Evolutionary conservation across 2,888 invertebrate genomes (phyloP), one percentile per base, ranked within the genome.

Genomic region (Lasiommata megera): DNA sequence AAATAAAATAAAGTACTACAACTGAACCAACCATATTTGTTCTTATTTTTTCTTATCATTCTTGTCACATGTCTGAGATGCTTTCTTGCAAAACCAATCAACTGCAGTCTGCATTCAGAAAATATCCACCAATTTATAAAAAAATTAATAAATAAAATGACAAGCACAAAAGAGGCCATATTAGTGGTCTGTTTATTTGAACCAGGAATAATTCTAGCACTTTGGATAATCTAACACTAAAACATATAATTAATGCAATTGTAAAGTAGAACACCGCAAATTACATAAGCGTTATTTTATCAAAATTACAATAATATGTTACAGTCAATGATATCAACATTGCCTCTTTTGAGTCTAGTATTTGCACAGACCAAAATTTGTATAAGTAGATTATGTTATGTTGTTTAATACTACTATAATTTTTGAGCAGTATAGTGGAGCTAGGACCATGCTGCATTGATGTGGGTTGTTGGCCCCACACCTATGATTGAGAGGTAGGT

Each of bases 101-200:
- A 80, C 71, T 61, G 77, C 71, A 71, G 68, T 79, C 88, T 88
- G 88, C 62, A 69, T 80, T 70, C 67, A 79, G 69, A 74, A 73
- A 73, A 63, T 37, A 37, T 36, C 41, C 8, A 31, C 23, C 37
- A 50, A 47, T 41, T 18, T 51, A 51, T n/a, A 54, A 59, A 47
- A 55, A 56, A 57, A 37, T 41, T 5, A 18, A 23, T n/a, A 37
- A 61, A 48, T 52, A 58, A 61, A 56, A 54, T 57, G 60, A 63
- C 60, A 61, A 55, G 50, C 50, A 65, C 69, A 72, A 72, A 73
- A 71, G 72, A 74, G 72, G 73, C 70, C 73, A 72, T 67, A 63
- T 47, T 41, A 9, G 48, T 31, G 1, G 40, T 47, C 29, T 51
- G 43, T 50, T 50, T 55, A 57, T 62, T 56, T 65, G 60, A 67